These are phyloP conservation scores for Actias luna DNA, from an alignment of 2,888 invertebrate species.

Conservation along the genomic window DNA sequence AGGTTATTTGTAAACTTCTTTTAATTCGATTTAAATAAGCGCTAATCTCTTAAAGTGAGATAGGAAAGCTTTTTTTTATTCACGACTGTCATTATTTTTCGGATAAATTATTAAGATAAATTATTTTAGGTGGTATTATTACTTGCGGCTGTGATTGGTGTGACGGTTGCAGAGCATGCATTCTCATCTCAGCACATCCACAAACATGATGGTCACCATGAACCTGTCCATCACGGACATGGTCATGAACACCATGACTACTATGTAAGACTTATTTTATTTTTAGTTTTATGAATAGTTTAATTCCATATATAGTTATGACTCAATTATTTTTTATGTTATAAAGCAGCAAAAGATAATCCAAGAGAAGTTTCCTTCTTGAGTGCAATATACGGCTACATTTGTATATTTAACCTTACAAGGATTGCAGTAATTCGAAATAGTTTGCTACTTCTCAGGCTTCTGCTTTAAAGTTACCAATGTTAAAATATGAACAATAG, in stretches of 20 bases:
- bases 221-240: constrained; percentile 51
- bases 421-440: too few relatives aligned
- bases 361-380: too few relatives aligned
- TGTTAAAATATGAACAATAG: too few relatives aligned
- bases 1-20: not conserved
- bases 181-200: constrained; percentile 44
- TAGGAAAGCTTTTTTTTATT: not conserved
- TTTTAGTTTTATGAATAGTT: not conserved
- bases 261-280: constrained; percentile 20
- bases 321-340: too few relatives aligned
- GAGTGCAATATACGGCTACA: too few relatives aligned
- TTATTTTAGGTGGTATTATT: constrained; percentile 13
- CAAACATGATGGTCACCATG: constrained; percentile 39
- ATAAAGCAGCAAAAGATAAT: too few relatives aligned
- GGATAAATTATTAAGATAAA: not conserved
- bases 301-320: too few relatives aligned
- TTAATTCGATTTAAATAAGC: not conserved
- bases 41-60: not conserved
- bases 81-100: too few relatives aligned
- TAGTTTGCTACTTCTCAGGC: too few relatives aligned
- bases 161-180: constrained; percentile 26
- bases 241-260: constrained; percentile 54
- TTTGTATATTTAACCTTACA: too few relatives aligned
- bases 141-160: constrained; percentile 10
- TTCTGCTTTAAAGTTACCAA: too few relatives aligned